These are phyloP conservation scores for Sebastes flavidus DNA, from an alignment of 2,797 vertebrate genomes.

Conservation along the genomic window DNA sequence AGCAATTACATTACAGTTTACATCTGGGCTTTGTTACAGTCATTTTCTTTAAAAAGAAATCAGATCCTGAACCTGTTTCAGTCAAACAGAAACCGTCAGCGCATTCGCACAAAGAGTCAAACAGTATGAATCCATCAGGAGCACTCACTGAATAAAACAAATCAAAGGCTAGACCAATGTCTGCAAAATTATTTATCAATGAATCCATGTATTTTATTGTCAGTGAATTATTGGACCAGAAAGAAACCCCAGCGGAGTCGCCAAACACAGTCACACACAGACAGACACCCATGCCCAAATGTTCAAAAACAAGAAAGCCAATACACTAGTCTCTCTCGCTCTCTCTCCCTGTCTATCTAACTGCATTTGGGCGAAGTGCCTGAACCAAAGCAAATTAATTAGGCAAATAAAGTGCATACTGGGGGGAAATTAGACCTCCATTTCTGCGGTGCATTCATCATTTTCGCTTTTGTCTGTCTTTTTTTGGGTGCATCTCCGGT, in stretches of 20 bases:
- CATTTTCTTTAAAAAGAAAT: not conserved
- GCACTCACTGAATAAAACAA: conserved; percentile 10
- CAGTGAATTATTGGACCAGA: conserved; percentile 36
- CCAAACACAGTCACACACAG: conserved; percentile 10
- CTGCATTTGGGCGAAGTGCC: conserved; percentile 58
- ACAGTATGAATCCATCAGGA: not conserved
- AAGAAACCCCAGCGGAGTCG: conserved; percentile 18
- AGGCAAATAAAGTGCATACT: conserved; percentile 74
- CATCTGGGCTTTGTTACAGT: not conserved
- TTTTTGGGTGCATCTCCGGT: conserved; percentile 17
- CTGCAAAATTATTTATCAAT: conserved; percentile 32
- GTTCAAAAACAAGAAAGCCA: conserved; percentile 22
- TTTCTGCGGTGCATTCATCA: conserved; percentile 64
- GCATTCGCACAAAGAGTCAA: conserved; percentile 14
- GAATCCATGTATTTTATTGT: conserved; percentile 29
- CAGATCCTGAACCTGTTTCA: conserved; percentile 1
- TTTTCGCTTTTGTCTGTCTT: conserved; percentile 48
- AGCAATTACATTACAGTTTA: conserved; percentile 4
- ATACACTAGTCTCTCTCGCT: not conserved
- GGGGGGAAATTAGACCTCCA: conserved; percentile 65
- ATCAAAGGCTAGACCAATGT: conserved; percentile 11
- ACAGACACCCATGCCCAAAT: not conserved
- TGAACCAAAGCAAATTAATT: conserved; percentile 77
- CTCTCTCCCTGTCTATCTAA: conserved; percentile 24
- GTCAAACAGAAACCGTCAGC: conserved; percentile 33